Conservation (phyloP, 2,113 vertebrate species). For the Cromileptes altivelis region DNA sequence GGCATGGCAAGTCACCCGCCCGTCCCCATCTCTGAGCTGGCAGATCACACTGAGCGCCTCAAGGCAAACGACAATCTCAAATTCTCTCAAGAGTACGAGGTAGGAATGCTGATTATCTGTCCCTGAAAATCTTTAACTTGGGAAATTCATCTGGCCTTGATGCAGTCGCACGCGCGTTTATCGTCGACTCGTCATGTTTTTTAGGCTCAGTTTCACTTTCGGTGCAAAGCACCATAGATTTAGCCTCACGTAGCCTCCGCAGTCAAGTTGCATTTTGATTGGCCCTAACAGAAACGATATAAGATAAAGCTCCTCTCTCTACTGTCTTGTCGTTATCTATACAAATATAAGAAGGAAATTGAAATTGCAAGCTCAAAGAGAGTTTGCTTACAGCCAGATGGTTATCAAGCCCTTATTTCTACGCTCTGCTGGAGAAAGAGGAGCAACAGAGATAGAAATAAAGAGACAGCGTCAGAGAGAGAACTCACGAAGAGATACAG, state of each 20-base stretch:
- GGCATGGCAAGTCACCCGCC: conserved; percentile 98
- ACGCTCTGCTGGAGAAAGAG: conserved; percentile 49
- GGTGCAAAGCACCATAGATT: not conserved
- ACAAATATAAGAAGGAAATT: conserved; percentile 63
- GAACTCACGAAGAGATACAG: conserved; percentile 36
- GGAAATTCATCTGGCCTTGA: conserved; percentile 40
- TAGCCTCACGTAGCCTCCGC: not conserved
- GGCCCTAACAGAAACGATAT: conserved; percentile 33
- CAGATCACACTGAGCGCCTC: conserved; percentile 95
- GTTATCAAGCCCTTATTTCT: conserved; percentile 68
- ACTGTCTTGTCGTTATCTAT: conserved; percentile 61
- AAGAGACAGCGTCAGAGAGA: conserved; percentile 39
- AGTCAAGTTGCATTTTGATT: conserved; percentile 48
- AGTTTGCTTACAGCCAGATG: conserved; percentile 75
- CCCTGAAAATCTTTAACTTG: conserved; percentile 49
- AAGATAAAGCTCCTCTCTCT: conserved; percentile 59
- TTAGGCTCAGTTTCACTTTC: conserved; percentile 40
- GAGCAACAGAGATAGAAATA: conserved; percentile 52
- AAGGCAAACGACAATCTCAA: conserved; percentile 99
- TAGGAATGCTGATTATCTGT: conserved; percentile 80
- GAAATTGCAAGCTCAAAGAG: conserved; percentile 74
- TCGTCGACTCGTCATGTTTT: conserved; percentile 19
- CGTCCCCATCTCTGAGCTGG: conserved; percentile 94
- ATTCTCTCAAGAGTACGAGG: conserved; percentile 99
- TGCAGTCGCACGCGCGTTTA: conserved; percentile 32